A percentile compares a stretch with the other conserved stretches of the same genome.
Conservation (phyloP, 2,797 vertebrate genomes). For the Apodemus agrarius region DNA sequence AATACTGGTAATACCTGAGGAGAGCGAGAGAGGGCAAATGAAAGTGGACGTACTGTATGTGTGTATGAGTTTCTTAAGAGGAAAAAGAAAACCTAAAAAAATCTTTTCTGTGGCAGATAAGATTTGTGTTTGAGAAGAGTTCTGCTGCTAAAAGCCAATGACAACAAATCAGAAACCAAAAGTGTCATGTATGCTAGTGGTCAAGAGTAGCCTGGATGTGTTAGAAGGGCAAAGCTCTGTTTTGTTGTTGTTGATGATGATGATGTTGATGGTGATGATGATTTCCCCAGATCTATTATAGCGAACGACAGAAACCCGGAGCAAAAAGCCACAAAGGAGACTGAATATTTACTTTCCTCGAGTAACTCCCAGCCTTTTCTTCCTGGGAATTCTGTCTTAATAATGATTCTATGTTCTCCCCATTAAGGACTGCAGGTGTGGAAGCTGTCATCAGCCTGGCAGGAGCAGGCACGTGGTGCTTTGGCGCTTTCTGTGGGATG, state of each 20-base stretch:
- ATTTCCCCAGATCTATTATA: not conserved
- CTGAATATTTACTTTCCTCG: not conserved
- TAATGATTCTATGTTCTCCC: not conserved
- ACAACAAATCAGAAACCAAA: not conserved
- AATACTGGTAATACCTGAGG: not conserved
- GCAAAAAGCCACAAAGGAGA: not conserved
- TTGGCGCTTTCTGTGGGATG: not conserved
- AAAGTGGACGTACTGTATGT: not conserved
- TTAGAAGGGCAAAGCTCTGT: not conserved
- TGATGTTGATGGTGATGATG: not conserved
- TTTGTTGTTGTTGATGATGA: not conserved
- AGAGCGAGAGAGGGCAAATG: not conserved
- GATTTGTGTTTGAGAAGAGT: constrained; percentile 29
- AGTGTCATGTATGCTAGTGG: not conserved
- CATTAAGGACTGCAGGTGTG: not conserved
- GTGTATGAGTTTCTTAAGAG: not conserved
- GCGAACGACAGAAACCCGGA: constrained; percentile 28
- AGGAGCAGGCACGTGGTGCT: fast-evolving
- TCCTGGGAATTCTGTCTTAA: not conserved
- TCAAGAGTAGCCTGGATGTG: not conserved
- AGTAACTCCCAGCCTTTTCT: not conserved
- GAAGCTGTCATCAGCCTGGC: not conserved
- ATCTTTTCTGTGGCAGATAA: not conserved
- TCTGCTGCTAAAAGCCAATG: constrained; percentile 22
- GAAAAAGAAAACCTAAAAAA: not conserved